Percentiles rank a stretch among this genome's conserved stretches.
Evolutionary conservation across 2,797 vertebrate genomes (phyloP).

Genomic region (Sebastes jordani): DNA sequence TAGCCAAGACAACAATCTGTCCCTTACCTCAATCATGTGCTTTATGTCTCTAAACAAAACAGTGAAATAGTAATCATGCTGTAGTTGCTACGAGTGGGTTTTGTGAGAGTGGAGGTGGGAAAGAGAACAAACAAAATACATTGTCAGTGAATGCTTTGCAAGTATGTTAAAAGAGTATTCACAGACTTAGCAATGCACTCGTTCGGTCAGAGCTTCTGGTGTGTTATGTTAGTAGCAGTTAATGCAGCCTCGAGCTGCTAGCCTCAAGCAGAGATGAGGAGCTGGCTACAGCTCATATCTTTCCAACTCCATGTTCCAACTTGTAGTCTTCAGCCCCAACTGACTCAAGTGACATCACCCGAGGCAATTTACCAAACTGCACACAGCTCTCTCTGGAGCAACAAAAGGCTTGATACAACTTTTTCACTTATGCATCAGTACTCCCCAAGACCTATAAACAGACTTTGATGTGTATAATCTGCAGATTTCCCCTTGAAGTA

Average conservation of each 20-base stretch:
- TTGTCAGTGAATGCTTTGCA: background rate
- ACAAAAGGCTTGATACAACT: background rate
- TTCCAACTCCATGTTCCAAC: too few species aligned
- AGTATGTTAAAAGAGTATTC: background rate
- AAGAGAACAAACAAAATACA: background rate
- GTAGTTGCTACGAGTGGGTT: background rate
- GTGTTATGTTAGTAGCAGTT: background rate
- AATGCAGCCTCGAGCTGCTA: too few species aligned
- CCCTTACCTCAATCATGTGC: too few species aligned
- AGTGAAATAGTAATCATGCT: background rate
- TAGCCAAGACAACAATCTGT: background rate
- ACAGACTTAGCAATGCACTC: background rate
- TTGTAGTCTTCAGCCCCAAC: background rate
- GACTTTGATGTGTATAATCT: background rate
- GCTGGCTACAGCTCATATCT: too few species aligned
- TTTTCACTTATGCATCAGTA: background rate
- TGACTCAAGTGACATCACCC: background rate
- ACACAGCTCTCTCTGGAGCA: background rate
- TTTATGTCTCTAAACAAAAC: too few species aligned
- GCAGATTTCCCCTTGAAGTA: background rate
- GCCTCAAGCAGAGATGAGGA: too few species aligned
- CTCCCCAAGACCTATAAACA: background rate
- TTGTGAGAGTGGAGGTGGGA: background rate
- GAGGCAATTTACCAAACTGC: background rate
- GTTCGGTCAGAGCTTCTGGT: too few species aligned